These are phyloP conservation scores for Phalacrocorax aristotelis DNA, from an alignment of 2,113 vertebrate genomes.

Conservation along the genomic window DNA sequence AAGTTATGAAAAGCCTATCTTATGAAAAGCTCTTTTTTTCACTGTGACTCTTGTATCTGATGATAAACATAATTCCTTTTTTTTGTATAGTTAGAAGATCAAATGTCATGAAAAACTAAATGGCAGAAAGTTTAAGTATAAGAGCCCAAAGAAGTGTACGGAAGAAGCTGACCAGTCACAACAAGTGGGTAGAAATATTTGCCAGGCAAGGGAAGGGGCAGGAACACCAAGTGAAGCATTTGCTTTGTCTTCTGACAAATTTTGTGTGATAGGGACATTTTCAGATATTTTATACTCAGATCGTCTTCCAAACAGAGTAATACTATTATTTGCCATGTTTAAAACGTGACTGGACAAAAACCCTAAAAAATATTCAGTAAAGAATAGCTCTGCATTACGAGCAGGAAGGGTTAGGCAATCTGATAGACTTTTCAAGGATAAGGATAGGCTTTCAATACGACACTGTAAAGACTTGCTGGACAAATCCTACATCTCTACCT, in stretches of 20 bases:
- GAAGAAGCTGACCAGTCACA: neutral
- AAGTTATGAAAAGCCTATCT: neutral
- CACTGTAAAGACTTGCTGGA: neutral
- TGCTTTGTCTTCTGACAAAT: neutral
- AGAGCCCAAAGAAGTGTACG: neutral
- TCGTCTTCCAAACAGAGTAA: neutral
- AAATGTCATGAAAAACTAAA: neutral
- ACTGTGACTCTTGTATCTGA: neutral
- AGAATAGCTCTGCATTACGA: neutral
- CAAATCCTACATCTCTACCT: neutral
- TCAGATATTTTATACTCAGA: neutral
- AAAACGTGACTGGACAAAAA: neutral
- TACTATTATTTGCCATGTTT: neutral
- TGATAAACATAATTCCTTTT: neutral
- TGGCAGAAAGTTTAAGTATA: neutral
- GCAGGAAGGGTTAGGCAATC: neutral
- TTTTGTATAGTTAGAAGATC: neutral
- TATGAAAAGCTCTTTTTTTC: neutral
- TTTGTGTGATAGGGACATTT: neutral
- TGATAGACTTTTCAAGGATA: neutral
- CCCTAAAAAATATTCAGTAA: neutral
- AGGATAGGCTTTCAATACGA: neutral
- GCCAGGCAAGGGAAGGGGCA: neutral
- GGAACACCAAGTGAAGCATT: neutral
- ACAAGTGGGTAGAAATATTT: neutral